Evolutionary conservation across 2,888 invertebrate species (phyloP), one percentile per base, ranked within the genome.

Genomic region (Eupithecia tripunctaria): DNA sequence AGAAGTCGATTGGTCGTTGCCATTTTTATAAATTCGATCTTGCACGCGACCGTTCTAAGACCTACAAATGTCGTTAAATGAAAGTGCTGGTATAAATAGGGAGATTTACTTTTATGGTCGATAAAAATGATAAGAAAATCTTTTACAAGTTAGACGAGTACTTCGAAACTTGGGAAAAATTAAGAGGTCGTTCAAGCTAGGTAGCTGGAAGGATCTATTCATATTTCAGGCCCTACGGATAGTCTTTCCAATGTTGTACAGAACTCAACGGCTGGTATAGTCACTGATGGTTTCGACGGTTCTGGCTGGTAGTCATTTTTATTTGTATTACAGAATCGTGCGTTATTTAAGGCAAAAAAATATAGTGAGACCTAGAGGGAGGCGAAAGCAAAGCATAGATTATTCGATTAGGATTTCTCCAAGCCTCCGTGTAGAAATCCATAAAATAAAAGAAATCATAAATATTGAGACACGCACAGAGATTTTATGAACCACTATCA

Each of bases 1-100:
- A 90, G 91, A 89, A 89, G 84, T 85, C 78, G 88, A 90, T 89
- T 86, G 88, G 82, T 74, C 82, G 83, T 80, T 76, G 84, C 78
- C 84, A 88, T 88, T 91, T 90, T 89, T 87, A 81, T 90, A 89
- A 93, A 92, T 93, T 91, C 90, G 90, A 92, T 92, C 88, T 87
- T 75, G 89, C 93, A 94, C 92, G 93, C 93, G 80, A 90, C 85
- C 78, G 73, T 77, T 74, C 77, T 74, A 70, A 73, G 76, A 69
- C 71, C 47, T 60, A 51, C 71, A 76, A 76, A 79, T 76, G 78
- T 76, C 76, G 80, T 78, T 79, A 76, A 79, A 79, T 71, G 80
- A 81, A 80, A 81, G 78, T 76, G 66, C 65, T 68, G 71, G 73
- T 76, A 64, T 69, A 76, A 77, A 77, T 78, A 77, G 76, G 71